phyloP scores from a whole-genome alignment of 2,797 vertebrate genomes.

The Enteromius unitaeniatus region DNA sequence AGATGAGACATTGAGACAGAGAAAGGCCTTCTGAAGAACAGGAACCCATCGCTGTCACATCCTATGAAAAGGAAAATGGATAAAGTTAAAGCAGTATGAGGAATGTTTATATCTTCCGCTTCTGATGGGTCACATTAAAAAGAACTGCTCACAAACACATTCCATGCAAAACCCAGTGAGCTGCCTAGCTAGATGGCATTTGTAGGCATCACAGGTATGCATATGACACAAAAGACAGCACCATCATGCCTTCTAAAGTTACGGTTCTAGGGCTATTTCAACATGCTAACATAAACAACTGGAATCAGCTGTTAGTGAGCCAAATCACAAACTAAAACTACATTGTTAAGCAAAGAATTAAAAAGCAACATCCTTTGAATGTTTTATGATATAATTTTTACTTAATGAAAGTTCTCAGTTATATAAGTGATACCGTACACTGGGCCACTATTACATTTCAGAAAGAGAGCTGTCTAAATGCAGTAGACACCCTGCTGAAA shows the following conservation, averaged over 20 bases:
- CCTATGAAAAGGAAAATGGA: conserved; percentile 49
- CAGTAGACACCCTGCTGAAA: not conserved
- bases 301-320: not conserved
- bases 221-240: not conserved
- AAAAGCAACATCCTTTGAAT: too few species aligned
- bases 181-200: not conserved
- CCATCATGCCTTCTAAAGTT: not conserved
- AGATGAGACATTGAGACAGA: conserved; percentile 51
- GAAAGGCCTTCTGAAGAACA: conserved; percentile 11
- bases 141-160: not conserved
- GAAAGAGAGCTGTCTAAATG: not conserved
- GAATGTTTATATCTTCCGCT: conserved; percentile 54
- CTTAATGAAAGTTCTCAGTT: too few species aligned
- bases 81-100: conserved; percentile 16
- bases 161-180: not conserved
- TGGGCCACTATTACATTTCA: not conserved
- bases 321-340: not conserved
- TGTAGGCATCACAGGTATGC: too few species aligned
- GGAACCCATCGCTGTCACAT: conserved; percentile 53
- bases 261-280: not conserved
- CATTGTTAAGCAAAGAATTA: not conserved
- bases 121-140: not conserved
- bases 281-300: not conserved
- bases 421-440: not conserved
- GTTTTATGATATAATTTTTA: not conserved